Evolutionary conservation across 2,888 invertebrate species (phyloP).

Genomic region (Macrophya annulata): DNA sequence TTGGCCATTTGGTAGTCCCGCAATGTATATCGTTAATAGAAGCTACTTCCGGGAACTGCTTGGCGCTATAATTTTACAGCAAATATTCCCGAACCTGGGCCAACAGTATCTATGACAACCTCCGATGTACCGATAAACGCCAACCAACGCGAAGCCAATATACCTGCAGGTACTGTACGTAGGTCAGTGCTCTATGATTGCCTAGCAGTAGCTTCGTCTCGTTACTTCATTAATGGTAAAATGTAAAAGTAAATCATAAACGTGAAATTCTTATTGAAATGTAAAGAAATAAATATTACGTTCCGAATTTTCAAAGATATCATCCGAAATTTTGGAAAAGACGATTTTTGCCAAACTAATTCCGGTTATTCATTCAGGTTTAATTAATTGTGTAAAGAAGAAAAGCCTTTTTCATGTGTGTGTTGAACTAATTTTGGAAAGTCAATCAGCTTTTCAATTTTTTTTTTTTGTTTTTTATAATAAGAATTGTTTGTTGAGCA

Average conservation of each 20-base stretch:
- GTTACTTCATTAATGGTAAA: not conserved
- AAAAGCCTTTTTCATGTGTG: not conserved
- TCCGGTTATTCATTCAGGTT: not conserved
- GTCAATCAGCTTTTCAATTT: no score
- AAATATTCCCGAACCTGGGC: slow-evolving; percentile 47
- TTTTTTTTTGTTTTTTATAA: no score
- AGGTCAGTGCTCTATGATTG: slow-evolving; percentile 51
- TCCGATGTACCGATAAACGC: slow-evolving; percentile 37
- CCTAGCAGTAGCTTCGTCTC: slow-evolving; percentile 13
- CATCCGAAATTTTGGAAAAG: not conserved
- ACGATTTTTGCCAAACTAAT: not conserved
- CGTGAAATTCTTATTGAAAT: not conserved
- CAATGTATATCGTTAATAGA: not conserved
- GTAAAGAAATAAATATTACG: not conserved
- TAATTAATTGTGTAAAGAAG: not conserved
- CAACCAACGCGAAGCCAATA: slow-evolving; percentile 32
- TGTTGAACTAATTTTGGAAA: not conserved
- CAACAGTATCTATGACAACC: slow-evolving; percentile 68
- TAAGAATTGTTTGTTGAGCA: no score
- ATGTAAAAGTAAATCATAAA: not conserved
- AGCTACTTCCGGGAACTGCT: slow-evolving; percentile 8
- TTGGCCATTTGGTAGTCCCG: not conserved
- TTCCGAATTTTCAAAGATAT: not conserved
- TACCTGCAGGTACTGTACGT: not conserved
- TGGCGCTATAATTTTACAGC: slow-evolving; percentile 37